Evolutionary conservation across 2,797 vertebrate genomes (phyloP), one percentile per base, ranked within the genome.

Genomic region (Anguilla pacifica): DNA sequence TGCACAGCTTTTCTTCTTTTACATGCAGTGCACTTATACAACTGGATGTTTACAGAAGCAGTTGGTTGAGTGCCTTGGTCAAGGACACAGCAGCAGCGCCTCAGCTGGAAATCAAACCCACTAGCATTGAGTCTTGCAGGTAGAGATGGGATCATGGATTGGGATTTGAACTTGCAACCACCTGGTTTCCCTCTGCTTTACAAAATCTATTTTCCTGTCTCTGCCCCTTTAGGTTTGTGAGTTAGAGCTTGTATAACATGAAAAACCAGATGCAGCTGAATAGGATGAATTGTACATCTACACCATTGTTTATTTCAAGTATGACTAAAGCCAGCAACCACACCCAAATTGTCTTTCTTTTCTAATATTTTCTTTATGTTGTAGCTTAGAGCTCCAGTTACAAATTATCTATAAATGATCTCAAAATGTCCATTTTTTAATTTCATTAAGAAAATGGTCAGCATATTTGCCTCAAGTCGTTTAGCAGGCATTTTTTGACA

Each of bases 151-250:
- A n/a, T 61, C 17, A 61, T 61, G 59, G 25, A 67, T 3, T 74
- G 70, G 70, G 70, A 74, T 74, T 74, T 74, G 31, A 74, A 74
- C 70, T 74, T 74, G 31, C 70, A 74, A 74, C 70, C 70, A 35
- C 15, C 64, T 10, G 22, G 22, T 67, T n/a, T 28, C 64, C 64
- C 22, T 67, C 6, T 67, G 64, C 64, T 6, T 19, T 61, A 61
- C 59, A 61, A 19, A 25, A 61, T 67, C 64, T 0, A 1, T 67
- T 67, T 67, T 31, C 17, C n/a, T 3, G 7, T 70, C 11, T 72
- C 28, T 31, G n/a, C n/a, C 5, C 74, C 17, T 17, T 43, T 43
- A 77, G 13, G 31, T 77, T 6, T 77, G 35, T 7, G 51, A n/a
- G 15, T 31, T 43, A 7, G 35, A 77, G 74, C 74, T 77, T 39